Conservation (phyloP, 2,888 invertebrate genomes). For the Phaonia tiefii region DNA sequence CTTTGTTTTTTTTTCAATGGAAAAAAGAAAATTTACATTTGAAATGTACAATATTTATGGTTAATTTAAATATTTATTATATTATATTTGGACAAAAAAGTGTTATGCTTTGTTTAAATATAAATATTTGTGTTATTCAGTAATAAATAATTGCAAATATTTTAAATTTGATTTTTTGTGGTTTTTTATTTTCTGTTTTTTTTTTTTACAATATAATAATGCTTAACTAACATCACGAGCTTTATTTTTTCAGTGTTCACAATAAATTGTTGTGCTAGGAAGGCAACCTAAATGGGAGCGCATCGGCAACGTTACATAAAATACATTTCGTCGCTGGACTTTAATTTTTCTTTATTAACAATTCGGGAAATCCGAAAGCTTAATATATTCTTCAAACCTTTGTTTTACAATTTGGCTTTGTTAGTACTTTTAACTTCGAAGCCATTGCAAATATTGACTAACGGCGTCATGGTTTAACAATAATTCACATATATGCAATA, state of each 20-base stretch:
- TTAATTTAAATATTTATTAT: conserved; percentile 22
- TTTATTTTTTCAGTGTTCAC: conserved; percentile 60
- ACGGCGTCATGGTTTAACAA: no score
- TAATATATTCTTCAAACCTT: no score
- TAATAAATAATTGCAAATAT: conserved; percentile 53
- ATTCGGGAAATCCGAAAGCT: no score
- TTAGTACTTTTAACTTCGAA: no score
- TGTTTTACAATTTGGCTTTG: no score
- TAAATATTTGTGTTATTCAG: conserved; percentile 7
- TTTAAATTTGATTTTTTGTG: background rate
- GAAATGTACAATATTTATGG: conserved; percentile 19
- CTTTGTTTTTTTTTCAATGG: conserved; percentile 15
- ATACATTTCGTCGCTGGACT: no score
- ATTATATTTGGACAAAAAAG: conserved; percentile 32
- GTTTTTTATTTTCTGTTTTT: no score
- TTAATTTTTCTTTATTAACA: no score
- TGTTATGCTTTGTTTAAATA: background rate
- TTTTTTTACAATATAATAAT: conserved; percentile 49
- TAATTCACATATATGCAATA: no score
- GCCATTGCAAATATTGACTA: no score
- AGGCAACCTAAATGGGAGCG: no score
- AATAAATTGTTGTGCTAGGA: background rate
- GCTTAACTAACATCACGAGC: conserved; percentile 70
- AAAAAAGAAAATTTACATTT: conserved; percentile 34
- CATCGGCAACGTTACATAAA: no score